Base-by-base conservation (phyloP, 1,140 invertebrate species). In the Pseudoatta argentina region DNA sequence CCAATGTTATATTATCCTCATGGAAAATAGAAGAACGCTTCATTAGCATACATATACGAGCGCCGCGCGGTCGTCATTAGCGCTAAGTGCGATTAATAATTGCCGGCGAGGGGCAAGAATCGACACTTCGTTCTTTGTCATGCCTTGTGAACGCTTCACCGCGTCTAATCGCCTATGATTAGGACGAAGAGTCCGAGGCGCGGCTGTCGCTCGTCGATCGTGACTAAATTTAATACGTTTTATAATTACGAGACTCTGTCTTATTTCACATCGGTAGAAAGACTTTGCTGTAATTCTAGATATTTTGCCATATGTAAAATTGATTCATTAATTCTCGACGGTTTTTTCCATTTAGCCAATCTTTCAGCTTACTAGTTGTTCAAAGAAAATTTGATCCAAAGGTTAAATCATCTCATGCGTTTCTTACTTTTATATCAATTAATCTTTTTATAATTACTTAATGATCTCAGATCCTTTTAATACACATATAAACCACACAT, bases 71-170 rank as follows among this genome's bases (percentile, higher is more conserved):
- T 82, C 90, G 90, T 91, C 90, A 91, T 91, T 91, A 91, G 89
- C 66, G 57, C n/a, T 83, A 86, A 86, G 85, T 83, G 82, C 88
- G 88, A 91, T 91, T 91, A 91, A 91, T 91, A 91, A 91, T 91
- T 87, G 88, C 86, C 63, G 76, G 79, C 27, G 75, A 77, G 86
- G 87, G 85, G 86, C 87, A 90, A 88, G 64, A 91, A 89, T 89
- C 89, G 86, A 89, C 78, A 91, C 71, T 76, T 89, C 67, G 75
- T 76, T 88, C 90, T 91, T 91, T 85, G 83, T 91, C 88, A 88
- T 85, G 87, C 27, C 44, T 75, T 18, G 55, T 72, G 64, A 34
- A 48, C 48, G 24, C 71, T 64, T 83, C 64, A 63, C 73, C 66
- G 73, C 77, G 81, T 87, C 86, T 87, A 90, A 90, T 88, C 88